Percentiles rank a stretch among this genome's conserved stretches.
Evolutionary conservation across 2,797 vertebrate genomes (phyloP).

Genomic region (Choloepus didactylus): DNA sequence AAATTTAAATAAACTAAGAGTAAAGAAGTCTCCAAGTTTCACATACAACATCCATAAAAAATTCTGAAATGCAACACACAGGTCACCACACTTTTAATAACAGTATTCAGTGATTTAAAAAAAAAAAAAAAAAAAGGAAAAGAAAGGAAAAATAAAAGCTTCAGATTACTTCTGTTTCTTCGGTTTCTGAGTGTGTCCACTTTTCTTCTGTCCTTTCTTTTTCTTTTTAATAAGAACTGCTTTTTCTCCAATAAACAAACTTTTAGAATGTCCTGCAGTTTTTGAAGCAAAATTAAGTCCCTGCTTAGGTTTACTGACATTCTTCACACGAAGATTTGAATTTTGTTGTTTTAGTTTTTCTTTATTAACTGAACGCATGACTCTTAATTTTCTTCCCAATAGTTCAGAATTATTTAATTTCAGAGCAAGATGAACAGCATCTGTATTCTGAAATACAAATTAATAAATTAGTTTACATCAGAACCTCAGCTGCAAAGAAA

Average conservation of each 20-base stretch:
- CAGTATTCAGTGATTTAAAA: background rate
- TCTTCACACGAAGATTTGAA: conserved; percentile 60
- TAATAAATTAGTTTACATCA: background rate
- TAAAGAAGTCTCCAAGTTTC: background rate
- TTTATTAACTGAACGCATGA: conserved; percentile 84
- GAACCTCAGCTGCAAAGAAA: background rate
- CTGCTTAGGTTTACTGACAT: conserved; percentile 68
- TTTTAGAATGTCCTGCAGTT: conserved; percentile 17
- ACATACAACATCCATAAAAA: background rate
- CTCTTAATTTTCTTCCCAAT: conserved; percentile 89
- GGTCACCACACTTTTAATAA: conserved; percentile 46
- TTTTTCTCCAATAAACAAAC: conserved; percentile 87
- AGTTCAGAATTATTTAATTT: conserved; percentile 88
- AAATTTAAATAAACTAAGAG: background rate
- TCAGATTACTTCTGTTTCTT: conserved; percentile 73
- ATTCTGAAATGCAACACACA: background rate
- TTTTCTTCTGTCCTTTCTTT: conserved; percentile 81
- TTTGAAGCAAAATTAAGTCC: conserved; percentile 60
- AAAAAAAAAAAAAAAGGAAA: background rate
- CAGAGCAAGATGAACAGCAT: conserved; percentile 90
- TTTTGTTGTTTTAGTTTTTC: conserved; percentile 79
- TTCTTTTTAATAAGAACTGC: conserved; percentile 80
- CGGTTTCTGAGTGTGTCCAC: conserved; percentile 67
- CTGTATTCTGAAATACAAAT: conserved; percentile 83
- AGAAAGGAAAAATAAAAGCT: background rate